Evolutionary conservation across 2,113 vertebrate genomes (phyloP).

Genomic region (Sander vitreus): DNA sequence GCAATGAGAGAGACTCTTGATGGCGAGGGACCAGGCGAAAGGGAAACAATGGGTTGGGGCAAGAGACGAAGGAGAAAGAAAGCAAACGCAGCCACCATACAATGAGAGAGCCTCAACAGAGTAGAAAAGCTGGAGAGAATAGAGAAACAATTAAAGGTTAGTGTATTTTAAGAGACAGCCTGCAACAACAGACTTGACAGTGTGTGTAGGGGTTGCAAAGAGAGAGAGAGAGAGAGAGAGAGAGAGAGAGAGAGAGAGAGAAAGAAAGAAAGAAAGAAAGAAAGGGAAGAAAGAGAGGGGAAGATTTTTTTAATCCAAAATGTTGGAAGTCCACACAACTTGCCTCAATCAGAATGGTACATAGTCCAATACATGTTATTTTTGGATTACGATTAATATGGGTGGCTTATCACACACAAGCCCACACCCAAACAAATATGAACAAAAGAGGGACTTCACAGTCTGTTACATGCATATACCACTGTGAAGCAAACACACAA

Average conservation of each 20-base stretch:
- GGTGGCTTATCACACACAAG: slow-evolving; percentile 33
- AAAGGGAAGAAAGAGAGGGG: not conserved
- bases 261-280: not conserved
- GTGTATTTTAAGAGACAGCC: slow-evolving; percentile 26
- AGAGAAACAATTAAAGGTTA: slow-evolving; percentile 11
- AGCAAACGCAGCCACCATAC: slow-evolving; percentile 17
- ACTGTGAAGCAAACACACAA: slow-evolving; percentile 4
- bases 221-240: not conserved
- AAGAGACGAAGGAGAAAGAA: not conserved
- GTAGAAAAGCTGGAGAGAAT: slow-evolving; percentile 25
- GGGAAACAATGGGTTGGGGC: slow-evolving; percentile 23
- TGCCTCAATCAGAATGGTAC: slow-evolving; percentile 63
- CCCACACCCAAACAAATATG: slow-evolving; percentile 40
- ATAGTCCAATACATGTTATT: slow-evolving; percentile 41
- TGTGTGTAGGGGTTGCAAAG: not conserved
- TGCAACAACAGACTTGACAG: slow-evolving; percentile 28
- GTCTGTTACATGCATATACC: slow-evolving; percentile 18
- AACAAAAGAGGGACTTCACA: slow-evolving; percentile 21
- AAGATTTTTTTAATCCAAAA: slow-evolving; percentile 58
- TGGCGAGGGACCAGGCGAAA: slow-evolving; percentile 24
- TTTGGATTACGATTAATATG: slow-evolving; percentile 56
- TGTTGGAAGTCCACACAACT: slow-evolving; percentile 44
- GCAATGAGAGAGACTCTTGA: slow-evolving; percentile 40
- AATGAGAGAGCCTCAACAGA: slow-evolving; percentile 10
- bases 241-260: not conserved